A percentile compares a stretch with the other conserved stretches of the same genome.
Evolutionary conservation across 2,113 vertebrate genomes (phyloP).

Genomic region (Cyrtonyx montezumae): DNA sequence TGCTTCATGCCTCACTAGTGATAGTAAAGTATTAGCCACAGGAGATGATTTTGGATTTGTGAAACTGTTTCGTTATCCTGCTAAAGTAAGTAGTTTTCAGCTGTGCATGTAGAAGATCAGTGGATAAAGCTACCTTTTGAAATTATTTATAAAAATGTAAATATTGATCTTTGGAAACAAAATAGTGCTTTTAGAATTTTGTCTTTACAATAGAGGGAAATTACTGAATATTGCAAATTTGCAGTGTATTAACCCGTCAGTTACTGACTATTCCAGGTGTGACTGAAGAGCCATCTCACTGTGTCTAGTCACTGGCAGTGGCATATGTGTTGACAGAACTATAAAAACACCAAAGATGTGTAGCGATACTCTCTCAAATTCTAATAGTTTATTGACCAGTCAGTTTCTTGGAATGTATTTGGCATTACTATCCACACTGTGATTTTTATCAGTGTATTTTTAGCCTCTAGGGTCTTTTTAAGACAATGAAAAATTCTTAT

Average conservation of each 20-base stretch:
- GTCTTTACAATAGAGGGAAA: neutral
- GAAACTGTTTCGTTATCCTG: conserved; percentile 95
- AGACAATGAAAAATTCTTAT: neutral
- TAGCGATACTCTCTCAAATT: neutral
- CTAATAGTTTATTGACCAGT: neutral
- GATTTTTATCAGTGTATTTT: neutral
- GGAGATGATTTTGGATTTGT: conserved; percentile 98
- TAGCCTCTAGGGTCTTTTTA: neutral
- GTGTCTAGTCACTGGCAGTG: neutral
- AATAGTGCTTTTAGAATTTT: neutral
- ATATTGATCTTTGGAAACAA: neutral
- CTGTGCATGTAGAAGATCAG: neutral
- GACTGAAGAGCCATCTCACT: neutral
- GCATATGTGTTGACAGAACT: neutral
- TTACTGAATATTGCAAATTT: neutral
- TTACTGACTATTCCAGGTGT: neutral
- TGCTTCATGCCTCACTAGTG: conserved; percentile 89
- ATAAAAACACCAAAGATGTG: neutral
- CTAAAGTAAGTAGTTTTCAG: conserved; percentile 85
- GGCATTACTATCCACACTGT: neutral
- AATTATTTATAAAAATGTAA: neutral
- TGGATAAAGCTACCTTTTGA: neutral
- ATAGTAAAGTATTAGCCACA: conserved; percentile 91
- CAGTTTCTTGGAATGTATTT: neutral
- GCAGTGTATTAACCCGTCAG: neutral